Evolutionary conservation across 2,797 vertebrate species (phyloP), one percentile per base, ranked within the genome.

Genomic region (Leptodactylus fallax): DNA sequence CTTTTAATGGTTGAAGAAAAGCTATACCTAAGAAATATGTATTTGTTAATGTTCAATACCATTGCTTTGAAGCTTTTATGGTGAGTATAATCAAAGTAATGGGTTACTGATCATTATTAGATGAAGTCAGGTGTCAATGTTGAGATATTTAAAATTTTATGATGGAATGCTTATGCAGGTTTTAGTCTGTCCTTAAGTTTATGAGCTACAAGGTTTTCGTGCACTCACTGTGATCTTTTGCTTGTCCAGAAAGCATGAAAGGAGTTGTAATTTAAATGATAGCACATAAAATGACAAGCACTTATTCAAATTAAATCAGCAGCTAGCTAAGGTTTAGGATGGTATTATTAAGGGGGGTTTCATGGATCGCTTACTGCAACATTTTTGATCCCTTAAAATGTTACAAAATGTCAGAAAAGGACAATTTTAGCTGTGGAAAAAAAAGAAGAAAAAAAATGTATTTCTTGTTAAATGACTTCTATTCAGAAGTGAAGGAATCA

Each of bases 201-300:
- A 89, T 83, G 85, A 89, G 85, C 88, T 89, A 89, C 88, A 89
- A 83, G 88, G 65, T 83, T 89, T 89, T 83, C 88, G 65, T 86
- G 76, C 74, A 79, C 88, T 89, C 80, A 27, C 71, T 60, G 79
- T 89, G 88, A 89, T 89, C 88, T 89, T 77, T 89, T 89, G 72
- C 88, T 89, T 89, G 88, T 89, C 88, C 85, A 89, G 80, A 89
- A 87, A 89, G 85, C 88, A 89, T 89, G 88, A 89, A 89, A 89
- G 85, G 80, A 89, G 88, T 83, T 87, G 88, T 89, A 89, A 89
- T 89, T 87, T 89, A 89, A 89, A 89, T 79, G 88, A 87, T 83
- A n/a, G 88, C 85, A 86, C 88, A 89, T 89, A 89, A 89, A 89
- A 87, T 89, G 88, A 89, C 88, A 89, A 87, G 88, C 85, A 89